Conservation (phyloP, 1,140 invertebrate genomes). For the Drosophila rufa region DNA sequence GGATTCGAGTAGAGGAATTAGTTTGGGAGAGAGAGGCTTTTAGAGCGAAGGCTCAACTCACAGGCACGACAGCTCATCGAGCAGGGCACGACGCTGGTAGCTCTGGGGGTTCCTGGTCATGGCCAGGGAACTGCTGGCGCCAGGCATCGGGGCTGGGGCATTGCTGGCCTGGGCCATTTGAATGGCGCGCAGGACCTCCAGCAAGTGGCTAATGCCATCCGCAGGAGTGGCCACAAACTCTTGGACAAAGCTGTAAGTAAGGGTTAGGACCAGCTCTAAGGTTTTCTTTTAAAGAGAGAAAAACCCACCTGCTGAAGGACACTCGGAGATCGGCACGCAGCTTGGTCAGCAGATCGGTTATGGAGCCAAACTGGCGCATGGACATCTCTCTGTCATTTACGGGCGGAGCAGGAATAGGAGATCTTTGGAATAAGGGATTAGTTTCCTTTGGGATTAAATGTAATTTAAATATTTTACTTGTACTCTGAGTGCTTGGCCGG, state of each 20-base stretch:
- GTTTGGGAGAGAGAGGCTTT: background rate
- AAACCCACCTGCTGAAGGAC: conserved; percentile 92
- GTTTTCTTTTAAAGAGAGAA: no score
- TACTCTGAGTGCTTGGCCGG: conserved; percentile 81
- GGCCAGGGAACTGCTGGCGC: conserved; percentile 85
- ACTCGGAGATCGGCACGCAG: conserved; percentile 93
- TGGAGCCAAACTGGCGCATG: conserved; percentile 92
- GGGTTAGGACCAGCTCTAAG: background rate
- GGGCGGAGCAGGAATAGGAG: conserved; percentile 86
- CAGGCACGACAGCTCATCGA: conserved; percentile 95
- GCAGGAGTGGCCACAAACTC: conserved; percentile 94
- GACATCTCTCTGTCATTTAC: conserved; percentile 92
- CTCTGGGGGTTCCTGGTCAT: conserved; percentile 86
- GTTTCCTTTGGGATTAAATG: background rate
- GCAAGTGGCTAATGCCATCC: conserved; percentile 92
- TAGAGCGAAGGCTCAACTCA: conserved; percentile 71
- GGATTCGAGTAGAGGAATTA: background rate
- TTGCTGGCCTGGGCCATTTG: conserved; percentile 89
- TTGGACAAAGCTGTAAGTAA: conserved; percentile 91
- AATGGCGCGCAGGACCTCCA: conserved; percentile 93
- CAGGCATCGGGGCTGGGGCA: conserved; percentile 66
- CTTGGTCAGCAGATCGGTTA: conserved; percentile 95
- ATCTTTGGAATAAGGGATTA: conserved; percentile 53
- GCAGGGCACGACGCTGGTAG: conserved; percentile 89
- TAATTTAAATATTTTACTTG: conserved; percentile 52